These are phyloP conservation scores for Serripes groenlandicus DNA, from an alignment of 2,888 invertebrate genomes.

Conservation along the genomic window DNA sequence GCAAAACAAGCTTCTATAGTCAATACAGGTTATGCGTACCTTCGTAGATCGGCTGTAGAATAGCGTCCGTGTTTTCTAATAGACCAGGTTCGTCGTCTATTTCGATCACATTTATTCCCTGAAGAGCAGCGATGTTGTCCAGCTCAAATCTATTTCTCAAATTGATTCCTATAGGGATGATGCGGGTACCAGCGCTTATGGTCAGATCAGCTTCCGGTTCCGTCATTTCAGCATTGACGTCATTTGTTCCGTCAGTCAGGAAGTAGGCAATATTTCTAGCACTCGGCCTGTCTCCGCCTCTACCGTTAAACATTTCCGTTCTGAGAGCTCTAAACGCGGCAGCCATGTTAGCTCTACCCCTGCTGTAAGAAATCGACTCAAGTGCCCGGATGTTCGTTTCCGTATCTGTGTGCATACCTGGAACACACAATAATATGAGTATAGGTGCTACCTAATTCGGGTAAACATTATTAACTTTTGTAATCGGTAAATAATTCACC, in stretches of 20 bases:
- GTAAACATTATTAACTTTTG: too few species aligned
- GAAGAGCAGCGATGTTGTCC: conserved; percentile 77
- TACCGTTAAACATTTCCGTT: conserved; percentile 76
- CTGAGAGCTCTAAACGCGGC: conserved; percentile 77
- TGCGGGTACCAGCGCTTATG: conserved; percentile 78
- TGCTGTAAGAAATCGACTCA: conserved; percentile 74
- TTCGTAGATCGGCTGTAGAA: conserved; percentile 66
- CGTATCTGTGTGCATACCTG: conserved; percentile 68
- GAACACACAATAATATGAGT: too few species aligned
- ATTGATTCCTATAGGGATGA: conserved; percentile 81
- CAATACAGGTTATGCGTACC: too few species aligned
- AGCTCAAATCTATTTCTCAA: conserved; percentile 76
- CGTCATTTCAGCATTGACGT: conserved; percentile 77
- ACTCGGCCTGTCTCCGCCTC: conserved; percentile 77
- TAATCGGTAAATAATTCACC: too few species aligned
- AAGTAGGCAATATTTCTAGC: conserved; percentile 81
- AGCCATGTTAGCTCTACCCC: conserved; percentile 82
- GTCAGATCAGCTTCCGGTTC: conserved; percentile 81
- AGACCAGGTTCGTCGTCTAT: conserved; percentile 70
- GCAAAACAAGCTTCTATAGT: too few species aligned
- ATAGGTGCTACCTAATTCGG: too few species aligned
- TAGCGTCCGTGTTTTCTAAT: conserved; percentile 63
- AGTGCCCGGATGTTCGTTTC: conserved; percentile 76
- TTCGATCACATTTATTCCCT: conserved; percentile 74
- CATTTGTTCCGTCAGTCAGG: conserved; percentile 82